Evolutionary conservation across 2,888 invertebrate genomes (phyloP).

Genomic region (Sinodicranocentrus sp.): DNA sequence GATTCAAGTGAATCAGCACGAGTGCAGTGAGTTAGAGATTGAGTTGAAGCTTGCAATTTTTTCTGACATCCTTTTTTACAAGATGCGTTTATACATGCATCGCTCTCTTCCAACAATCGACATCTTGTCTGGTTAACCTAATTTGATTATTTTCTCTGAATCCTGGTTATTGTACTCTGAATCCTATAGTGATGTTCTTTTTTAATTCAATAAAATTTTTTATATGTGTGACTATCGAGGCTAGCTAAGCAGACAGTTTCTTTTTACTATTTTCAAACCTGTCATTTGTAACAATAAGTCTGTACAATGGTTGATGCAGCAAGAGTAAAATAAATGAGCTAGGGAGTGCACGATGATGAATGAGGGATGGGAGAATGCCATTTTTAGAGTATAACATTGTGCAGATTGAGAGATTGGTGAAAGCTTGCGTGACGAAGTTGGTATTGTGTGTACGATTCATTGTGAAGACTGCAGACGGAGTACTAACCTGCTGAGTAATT

Average conservation of each 20-base stretch:
- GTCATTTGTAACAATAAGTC: slow-evolving; percentile 46
- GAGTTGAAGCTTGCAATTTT: neutral
- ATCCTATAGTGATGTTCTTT: slow-evolving; percentile 22
- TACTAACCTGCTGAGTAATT: neutral
- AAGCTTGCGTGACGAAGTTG: slow-evolving; percentile 28
- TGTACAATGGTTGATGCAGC: slow-evolving; percentile 8
- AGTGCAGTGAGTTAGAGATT: neutral
- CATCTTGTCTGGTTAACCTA: slow-evolving; percentile 58
- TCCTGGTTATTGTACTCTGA: neutral
- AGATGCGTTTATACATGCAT: neutral
- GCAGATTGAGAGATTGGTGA: slow-evolving; percentile 13
- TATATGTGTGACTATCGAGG: neutral
- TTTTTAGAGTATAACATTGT: slow-evolving; percentile 1
- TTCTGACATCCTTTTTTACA: neutral
- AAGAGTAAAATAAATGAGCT: slow-evolving; percentile 11
- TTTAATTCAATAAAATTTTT: neutral
- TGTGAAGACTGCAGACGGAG: neutral
- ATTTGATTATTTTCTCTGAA: slow-evolving; percentile 58
- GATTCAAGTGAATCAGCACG: slow-evolving; percentile 57
- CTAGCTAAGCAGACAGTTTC: slow-evolving; percentile 24
- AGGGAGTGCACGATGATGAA: slow-evolving; percentile 19
- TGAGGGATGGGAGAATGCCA: slow-evolving; percentile 11
- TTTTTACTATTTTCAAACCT: slow-evolving; percentile 35
- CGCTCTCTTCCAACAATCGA: slow-evolving; percentile 24
- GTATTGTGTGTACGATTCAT: neutral